Evolutionary conservation across 2,888 invertebrate species (phyloP).

Genomic region (Dynastes grantii): DNA sequence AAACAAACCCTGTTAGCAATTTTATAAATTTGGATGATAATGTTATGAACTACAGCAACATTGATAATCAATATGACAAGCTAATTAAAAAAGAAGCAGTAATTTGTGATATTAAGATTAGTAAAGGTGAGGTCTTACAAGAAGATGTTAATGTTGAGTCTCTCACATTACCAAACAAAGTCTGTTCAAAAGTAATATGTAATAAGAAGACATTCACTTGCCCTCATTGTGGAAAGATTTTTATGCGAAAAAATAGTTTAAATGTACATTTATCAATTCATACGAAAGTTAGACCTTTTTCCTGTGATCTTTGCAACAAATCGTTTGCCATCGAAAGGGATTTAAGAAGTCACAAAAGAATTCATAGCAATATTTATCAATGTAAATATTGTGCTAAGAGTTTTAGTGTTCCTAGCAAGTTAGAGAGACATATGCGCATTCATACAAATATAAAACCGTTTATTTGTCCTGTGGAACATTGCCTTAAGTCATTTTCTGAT

Average conservation of each 20-base stretch:
- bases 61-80: slow-evolving; percentile 24
- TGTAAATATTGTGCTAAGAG: slow-evolving; percentile 67
- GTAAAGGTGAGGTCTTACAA: slow-evolving; percentile 7
- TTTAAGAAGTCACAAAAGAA: slow-evolving; percentile 66
- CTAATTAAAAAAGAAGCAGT: slow-evolving; percentile 23
- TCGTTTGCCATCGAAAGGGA: slow-evolving; percentile 66
- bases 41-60: slow-evolving; percentile 30
- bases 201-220: slow-evolving; percentile 63
- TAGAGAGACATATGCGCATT: slow-evolving; percentile 66
- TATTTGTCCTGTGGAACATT: slow-evolving; percentile 64
- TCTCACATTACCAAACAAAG: slow-evolving; percentile 7
- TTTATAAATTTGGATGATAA: slow-evolving; percentile 33
- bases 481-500: slow-evolving; percentile 67
- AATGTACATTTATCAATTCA: slow-evolving; percentile 67
- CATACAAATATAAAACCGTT: slow-evolving; percentile 68
- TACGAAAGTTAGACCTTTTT: slow-evolving; percentile 65
- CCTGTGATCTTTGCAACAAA: slow-evolving; percentile 67
- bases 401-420: slow-evolving; percentile 67
- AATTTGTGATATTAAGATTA: slow-evolving; percentile 12
- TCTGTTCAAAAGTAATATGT: not conserved
- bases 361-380: slow-evolving; percentile 65
- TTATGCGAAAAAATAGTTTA: slow-evolving; percentile 64
- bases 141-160: not conserved
- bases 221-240: slow-evolving; percentile 65
- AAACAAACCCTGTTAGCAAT: slow-evolving; percentile 25